Evolutionary conservation across 2,888 invertebrate species (phyloP).

Genomic region (Drosophila dives): DNA sequence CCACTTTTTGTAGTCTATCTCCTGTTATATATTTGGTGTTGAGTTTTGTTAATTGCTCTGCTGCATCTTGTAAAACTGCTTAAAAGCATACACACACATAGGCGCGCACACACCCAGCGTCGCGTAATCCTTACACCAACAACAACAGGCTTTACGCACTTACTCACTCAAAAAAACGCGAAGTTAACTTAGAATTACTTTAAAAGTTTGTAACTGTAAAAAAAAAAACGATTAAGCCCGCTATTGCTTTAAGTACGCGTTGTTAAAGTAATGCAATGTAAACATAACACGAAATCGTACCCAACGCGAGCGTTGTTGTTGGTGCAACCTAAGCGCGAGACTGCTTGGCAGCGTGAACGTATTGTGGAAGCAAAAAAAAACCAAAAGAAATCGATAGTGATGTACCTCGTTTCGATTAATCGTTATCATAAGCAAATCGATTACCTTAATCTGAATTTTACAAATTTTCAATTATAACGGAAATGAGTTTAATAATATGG

Average conservation of each 20-base stretch:
- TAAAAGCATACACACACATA: conserved; percentile 6
- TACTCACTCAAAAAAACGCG: background rate
- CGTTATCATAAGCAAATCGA: conserved; percentile 5
- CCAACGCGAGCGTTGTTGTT: conserved; percentile 9
- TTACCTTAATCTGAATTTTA: background rate
- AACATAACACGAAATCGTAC: conserved; percentile 38
- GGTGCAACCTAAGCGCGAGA: conserved; percentile 49
- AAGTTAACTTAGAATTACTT: background rate
- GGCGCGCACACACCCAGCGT: conserved; percentile 11
- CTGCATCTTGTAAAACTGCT: conserved; percentile 27
- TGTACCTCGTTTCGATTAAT: conserved; percentile 16
- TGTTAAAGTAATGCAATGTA: conserved; percentile 38
- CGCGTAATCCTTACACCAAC: conserved; percentile 46
- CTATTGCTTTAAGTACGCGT: background rate
- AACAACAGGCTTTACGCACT: background rate
- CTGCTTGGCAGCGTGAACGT: conserved; percentile 40
- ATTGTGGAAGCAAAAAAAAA: background rate
- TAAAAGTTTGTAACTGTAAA: background rate
- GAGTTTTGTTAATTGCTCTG: conserved; percentile 11
- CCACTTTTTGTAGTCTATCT: conserved; percentile 24
- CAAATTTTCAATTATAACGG: background rate
- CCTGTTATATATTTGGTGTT: conserved; percentile 20
- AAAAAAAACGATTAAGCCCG: background rate
- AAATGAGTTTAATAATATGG: background rate
- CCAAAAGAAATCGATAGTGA: background rate